Evolutionary conservation across 1,140 invertebrate genomes (phyloP).

Genomic region (Zaprionus ghesquierei): DNA sequence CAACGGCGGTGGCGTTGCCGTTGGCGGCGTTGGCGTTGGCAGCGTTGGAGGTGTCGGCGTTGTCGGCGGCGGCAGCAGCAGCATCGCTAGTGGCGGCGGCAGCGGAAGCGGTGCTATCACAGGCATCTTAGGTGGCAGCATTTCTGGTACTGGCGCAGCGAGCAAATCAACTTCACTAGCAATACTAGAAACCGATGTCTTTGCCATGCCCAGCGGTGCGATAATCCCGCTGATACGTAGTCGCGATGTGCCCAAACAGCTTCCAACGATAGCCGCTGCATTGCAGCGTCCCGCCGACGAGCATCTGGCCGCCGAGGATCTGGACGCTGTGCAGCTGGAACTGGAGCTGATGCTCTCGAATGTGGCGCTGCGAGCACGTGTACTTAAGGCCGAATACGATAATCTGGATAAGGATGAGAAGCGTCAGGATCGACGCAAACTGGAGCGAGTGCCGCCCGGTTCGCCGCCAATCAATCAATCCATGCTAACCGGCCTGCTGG

Average conservation of each 20-base stretch:
- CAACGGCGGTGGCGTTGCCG: background rate
- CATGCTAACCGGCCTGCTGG: constrained; percentile 57
- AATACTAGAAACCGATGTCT: constrained; percentile 31
- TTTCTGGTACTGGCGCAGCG: constrained; percentile 1
- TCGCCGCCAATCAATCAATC: constrained; percentile 53
- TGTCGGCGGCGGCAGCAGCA: background rate
- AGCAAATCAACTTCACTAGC: constrained; percentile 28
- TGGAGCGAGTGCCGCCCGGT: constrained; percentile 75
- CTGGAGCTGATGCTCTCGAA: constrained; percentile 93
- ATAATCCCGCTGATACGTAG: constrained; percentile 82
- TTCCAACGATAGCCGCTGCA: constrained; percentile 85
- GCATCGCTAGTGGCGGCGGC: background rate
- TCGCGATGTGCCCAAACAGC: constrained; percentile 83
- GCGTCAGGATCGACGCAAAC: constrained; percentile 85
- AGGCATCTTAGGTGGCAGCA: background rate
- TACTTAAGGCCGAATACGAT: constrained; percentile 90
- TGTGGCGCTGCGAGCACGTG: constrained; percentile 89
- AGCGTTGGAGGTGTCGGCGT: background rate
- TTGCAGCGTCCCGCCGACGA: constrained; percentile 86
- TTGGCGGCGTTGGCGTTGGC: background rate
- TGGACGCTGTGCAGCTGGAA: constrained; percentile 93
- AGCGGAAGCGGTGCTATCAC: constrained; percentile 6
- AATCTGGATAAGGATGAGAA: constrained; percentile 88
- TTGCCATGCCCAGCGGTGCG: constrained; percentile 44
- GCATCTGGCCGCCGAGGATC: constrained; percentile 90